Evolutionary conservation across 1,140 invertebrate genomes (phyloP), one percentile per base, ranked within the genome.

Genomic region (Pogonomyrmex barbatus): DNA sequence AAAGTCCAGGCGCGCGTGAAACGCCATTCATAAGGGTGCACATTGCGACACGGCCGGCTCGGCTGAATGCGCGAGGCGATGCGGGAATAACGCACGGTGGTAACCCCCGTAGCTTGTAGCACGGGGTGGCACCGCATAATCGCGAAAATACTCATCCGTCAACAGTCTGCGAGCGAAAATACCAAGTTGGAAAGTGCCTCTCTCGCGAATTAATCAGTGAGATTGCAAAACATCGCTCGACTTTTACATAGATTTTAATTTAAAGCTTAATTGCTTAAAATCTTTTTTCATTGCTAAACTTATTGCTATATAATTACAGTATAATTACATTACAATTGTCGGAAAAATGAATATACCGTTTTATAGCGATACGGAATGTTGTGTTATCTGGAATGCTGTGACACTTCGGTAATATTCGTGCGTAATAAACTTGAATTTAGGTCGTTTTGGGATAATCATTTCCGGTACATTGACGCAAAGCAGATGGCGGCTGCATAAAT

Each of bases 21-120:
- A 83, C 77, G 62, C 30, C 17, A 84, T 89, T 89, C 63, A 82
- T 73, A 73, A 60, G 17, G 36, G 30, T 42, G 60, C 50, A 60
- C 79, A 24, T 73, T 45, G 52, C 47, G 0, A 73, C 75, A 42
- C 17, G 50, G 78, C 17, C 67, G 52, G 54, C 39, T 17, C 39
- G n/a, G 30, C n/a, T 67, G 76, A 79, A 73, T 73, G 67, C 67
- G 52, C 30, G 52, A 71, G 17, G 68, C 52, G 54, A 82, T 39
- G 62, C 67, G 47, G 30, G 54, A 63, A 78, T 65, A 14, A 30
- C 12, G 58, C 73, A n/a, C 45, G 36, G 36, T 47, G 36, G 36
- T 47, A 47, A 8, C 17, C 54, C 14, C 30, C 33, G 68, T 39
- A 75, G n/a, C 39, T 17, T 12, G 33, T 6, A 56, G 70, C 42